A percentile compares a stretch with the other conserved stretches of the same genome.
phyloP scores from a whole-genome alignment of 2,113 vertebrate species.

The Sporophila hypoxantha region DNA sequence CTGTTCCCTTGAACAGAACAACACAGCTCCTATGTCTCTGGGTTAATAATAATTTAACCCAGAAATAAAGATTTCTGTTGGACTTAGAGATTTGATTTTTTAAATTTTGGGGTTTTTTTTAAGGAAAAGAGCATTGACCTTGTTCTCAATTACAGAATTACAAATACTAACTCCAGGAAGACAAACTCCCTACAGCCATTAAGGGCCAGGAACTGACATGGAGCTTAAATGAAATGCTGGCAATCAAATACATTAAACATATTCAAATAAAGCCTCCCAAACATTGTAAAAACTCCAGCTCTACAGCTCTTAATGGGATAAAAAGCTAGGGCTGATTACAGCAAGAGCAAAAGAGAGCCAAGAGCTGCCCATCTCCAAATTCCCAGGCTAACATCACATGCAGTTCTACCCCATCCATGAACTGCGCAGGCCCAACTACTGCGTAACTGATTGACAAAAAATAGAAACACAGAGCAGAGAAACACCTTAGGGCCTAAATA shows the following conservation, averaged over 20 bases:
- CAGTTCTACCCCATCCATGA: fast-evolving
- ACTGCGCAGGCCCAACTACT: fast-evolving
- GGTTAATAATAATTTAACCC: not conserved
- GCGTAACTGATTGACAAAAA: fast-evolving
- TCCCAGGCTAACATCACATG: fast-evolving
- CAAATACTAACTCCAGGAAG: not conserved
- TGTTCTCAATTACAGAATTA: not conserved
- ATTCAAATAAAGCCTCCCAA: not conserved
- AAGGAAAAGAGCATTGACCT: not conserved
- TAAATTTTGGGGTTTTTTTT: not conserved
- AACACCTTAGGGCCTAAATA: not conserved
- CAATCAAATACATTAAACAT: fast-evolving
- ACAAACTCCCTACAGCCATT: not conserved
- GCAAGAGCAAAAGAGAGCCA: not conserved
- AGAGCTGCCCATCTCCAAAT: fast-evolving
- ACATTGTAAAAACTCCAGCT: fast-evolving
- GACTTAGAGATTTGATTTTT: not conserved
- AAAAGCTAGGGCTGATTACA: not conserved
- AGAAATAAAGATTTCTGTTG: not conserved
- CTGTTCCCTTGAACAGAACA: not conserved
- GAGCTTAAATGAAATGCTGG: not conserved
- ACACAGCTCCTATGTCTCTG: not conserved
- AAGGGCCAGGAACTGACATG: fast-evolving
- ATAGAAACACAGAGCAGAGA: fast-evolving
- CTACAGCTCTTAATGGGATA: fast-evolving